These are phyloP conservation scores for Palythoa caribaeorum DNA, from an alignment of 92 coral and sea anemone species.

Conservation along the genomic window DNA sequence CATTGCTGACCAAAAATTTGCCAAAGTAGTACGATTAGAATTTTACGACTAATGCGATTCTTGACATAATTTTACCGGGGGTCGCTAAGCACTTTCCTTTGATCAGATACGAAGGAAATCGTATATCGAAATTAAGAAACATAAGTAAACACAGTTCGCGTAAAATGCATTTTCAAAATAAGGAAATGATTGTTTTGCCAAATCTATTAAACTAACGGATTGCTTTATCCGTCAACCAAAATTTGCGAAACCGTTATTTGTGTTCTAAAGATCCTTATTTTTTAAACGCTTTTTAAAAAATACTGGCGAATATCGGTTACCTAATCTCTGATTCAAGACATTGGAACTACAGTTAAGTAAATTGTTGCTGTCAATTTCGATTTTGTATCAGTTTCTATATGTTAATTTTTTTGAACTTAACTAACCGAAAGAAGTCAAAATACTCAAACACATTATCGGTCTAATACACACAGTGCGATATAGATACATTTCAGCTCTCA, in stretches of 20 bases:
- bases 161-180: slow-evolving; percentile 22
- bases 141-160: slow-evolving; percentile 5
- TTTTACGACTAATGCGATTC: background rate
- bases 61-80: background rate
- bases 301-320: background rate
- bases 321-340: background rate
- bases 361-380: too few relatives aligned
- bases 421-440: background rate
- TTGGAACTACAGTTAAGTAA: background rate
- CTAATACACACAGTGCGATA: background rate
- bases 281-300: too few relatives aligned
- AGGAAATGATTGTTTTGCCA: slow-evolving; percentile 20
- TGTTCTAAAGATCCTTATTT: background rate
- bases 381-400: background rate
- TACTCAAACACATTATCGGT: background rate
- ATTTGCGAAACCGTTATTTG: background rate
- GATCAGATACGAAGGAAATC: background rate
- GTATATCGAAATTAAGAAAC: slow-evolving; percentile 9
- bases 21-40: background rate
- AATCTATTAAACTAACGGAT: slow-evolving; percentile 38
- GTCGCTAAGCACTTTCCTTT: slow-evolving; percentile 8
- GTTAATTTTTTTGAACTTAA: background rate
- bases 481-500: background rate
- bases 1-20: slow-evolving; percentile 23
- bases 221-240: background rate